These are phyloP conservation scores for Pipistrellus kuhlii DNA, from an alignment of 2,797 vertebrate species.

Conservation along the genomic window DNA sequence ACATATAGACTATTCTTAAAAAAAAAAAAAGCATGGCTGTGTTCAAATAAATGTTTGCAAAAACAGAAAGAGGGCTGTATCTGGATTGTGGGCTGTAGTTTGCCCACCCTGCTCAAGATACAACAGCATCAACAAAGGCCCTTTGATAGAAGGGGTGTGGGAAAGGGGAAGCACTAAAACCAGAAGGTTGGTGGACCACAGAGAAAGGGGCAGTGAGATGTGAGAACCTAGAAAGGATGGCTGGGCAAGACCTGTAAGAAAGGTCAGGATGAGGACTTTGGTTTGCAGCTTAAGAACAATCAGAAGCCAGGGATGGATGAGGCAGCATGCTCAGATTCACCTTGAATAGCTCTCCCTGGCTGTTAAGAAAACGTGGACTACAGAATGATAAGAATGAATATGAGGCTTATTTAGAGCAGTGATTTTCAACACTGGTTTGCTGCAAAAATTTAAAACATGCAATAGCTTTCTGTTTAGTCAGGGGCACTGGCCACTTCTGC, in stretches of 20 bases:
- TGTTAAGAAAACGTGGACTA: neutral
- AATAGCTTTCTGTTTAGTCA: neutral
- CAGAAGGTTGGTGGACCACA: neutral
- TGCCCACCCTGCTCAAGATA: neutral
- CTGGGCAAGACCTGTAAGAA: neutral
- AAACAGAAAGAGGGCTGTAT: neutral
- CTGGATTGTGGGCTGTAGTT: neutral
- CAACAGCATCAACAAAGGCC: neutral
- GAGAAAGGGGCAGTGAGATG: neutral
- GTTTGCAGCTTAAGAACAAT: slow-evolving; percentile 9
- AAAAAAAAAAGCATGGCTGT: neutral
- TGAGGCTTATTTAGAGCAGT: neutral
- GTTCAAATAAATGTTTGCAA: slow-evolving; percentile 15
- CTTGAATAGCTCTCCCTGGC: neutral
- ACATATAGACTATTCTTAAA: neutral
- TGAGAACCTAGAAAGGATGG: neutral
- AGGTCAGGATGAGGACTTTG: neutral
- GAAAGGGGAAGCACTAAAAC: neutral
- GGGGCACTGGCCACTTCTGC: neutral
- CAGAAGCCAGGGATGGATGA: neutral
- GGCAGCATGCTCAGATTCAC: neutral
- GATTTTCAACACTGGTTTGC: neutral
- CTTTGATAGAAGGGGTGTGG: neutral
- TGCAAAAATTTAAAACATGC: neutral
- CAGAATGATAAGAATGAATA: neutral